These are phyloP conservation scores for Pachymerium ferrugineum DNA, from an alignment of 2,888 invertebrate genomes.

Conservation along the genomic window DNA sequence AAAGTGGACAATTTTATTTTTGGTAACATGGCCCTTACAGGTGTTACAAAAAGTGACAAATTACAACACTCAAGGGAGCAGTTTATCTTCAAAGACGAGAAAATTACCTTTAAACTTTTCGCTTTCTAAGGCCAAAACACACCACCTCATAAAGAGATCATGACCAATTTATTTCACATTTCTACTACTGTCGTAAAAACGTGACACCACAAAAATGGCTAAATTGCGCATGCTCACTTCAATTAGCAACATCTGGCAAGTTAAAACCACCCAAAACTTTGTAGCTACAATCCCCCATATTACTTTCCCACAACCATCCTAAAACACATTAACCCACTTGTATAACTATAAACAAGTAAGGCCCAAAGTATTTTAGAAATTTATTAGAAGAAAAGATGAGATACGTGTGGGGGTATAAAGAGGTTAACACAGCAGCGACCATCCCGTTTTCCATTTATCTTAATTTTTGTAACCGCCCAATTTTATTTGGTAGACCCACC, in stretches of 20 bases:
- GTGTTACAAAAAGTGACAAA: not conserved
- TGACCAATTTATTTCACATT: not conserved
- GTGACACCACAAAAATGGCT: not conserved
- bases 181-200: not conserved
- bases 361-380: too few species aligned
- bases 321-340: not conserved
- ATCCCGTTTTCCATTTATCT: not conserved
- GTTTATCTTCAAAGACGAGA: not conserved
- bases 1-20: not conserved
- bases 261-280: not conserved
- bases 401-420: too few species aligned
- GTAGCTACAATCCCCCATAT: not conserved
- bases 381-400: too few species aligned
- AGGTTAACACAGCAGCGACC: not conserved
- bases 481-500: constrained; percentile 4
- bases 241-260: not conserved
- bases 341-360: not conserved
- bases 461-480: not conserved
- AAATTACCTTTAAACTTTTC: not conserved
- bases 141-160: not conserved
- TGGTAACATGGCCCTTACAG: not conserved
- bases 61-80: not conserved
- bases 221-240: not conserved
- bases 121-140: not conserved
- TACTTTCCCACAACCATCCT: not conserved